Base-by-base conservation (phyloP, 2,113 vertebrate genomes). In the Ahaetulla prasina region DNA sequence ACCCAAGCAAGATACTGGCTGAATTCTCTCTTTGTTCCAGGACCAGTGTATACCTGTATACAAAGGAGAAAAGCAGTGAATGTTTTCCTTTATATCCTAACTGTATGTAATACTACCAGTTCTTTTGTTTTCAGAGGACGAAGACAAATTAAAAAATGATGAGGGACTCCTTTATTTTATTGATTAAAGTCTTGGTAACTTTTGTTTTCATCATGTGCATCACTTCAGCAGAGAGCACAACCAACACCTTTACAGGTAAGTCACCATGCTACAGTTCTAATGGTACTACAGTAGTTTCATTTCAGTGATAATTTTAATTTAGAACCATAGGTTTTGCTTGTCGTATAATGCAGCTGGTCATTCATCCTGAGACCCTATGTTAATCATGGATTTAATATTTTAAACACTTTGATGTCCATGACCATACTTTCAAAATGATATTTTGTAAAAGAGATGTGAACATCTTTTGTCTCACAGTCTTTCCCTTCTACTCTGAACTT, bases 201-300 rank as follows among this genome's bases (percentile, higher is more conserved):
- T 94, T 89, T 92, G 39, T 95, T 90, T 89, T 96, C 50, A 39
- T 95, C 43, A 23, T 96, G 90, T 95, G 94, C 92, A 88, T 93
- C 92, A 85, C 91, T 45, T 16, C 23, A 8, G 49, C 0, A 1
- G 89, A 91, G 45, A 94, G 93, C 93, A 86, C 8, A 35, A 95
- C 94, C 90, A 94, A 92, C 89, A 95, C 91, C 89, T 94, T 95
- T 52, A 95, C 96, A 95, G 96, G 97, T 97, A 74, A 96, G 96
- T 96, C 91, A 89, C 54, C 60, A 87, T 85, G 93, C 49, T 80
- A 39, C 18, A 39, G 90, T 9, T 43, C 49, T 35, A 39, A 50
- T 89, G 91, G 14, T 39, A 84, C 9, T 47, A 53, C 55, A 11
- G 16, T 84, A 55, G 10, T 43, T 74, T 27, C 3, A 16, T 4